Evolutionary conservation across 2,888 invertebrate genomes (phyloP), one percentile per base, ranked within the genome.

Genomic region (Athripsodes cinereus): DNA sequence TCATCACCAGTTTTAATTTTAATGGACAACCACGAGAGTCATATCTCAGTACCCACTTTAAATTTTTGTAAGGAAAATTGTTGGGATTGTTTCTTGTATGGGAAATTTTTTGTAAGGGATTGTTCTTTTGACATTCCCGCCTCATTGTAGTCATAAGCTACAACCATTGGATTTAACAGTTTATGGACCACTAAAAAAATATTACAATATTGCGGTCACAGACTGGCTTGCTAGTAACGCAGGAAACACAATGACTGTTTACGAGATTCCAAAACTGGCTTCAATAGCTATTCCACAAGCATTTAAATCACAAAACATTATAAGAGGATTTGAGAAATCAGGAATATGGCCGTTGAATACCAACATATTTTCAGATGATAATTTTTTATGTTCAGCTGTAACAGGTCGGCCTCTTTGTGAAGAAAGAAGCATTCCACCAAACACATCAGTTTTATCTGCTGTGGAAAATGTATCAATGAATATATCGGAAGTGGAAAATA

Each of bases 221-320:
- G 35, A 16, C 13, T 11, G 20, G 40, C 34, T 31, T 52, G 40
- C 35, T 35, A 40, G 40, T 21, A 52, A 52, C n/a, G 35, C 40
- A 21, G 52, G 44, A 8, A 40, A 40, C n/a, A 52, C 40, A 13
- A 34, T 44, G 40, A 52, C 52, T 13, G 19, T 35, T 20, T 52
- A 52, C 34, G 52, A 52, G 11, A 35, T 52, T 1, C 52, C 40
- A n/a, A 52, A 52, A 52, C 18, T 52, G 31, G 52, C 35, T 40
- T 10, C 52, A 20, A 40, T 19, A 20, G 20, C 40, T 34, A 20
- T 52, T 8, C 44, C 35, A 19, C 13, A 13, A 35, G 52, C 40
- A 10, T 21, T 21, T 13, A 40, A 31, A 19, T 20, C 20, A 1
- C 34, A 40, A 35, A 52, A 40, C 21, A 44, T 44, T 5, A 40